These are phyloP conservation scores for Laterallus jamaicensis DNA, from an alignment of 2,113 vertebrate genomes.

Conservation along the genomic window DNA sequence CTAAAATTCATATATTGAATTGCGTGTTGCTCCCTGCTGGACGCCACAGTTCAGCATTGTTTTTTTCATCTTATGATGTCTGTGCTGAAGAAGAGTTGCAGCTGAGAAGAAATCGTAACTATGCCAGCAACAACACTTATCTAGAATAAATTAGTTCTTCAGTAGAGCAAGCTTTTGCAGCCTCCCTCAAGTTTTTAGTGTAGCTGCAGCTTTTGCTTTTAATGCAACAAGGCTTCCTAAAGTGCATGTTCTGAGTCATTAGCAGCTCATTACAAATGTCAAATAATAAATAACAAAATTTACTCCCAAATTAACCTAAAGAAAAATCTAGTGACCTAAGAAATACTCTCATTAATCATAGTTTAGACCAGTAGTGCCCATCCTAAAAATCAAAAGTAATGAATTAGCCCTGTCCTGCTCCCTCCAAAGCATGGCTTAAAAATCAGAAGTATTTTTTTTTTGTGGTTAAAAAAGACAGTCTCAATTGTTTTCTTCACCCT, in stretches of 20 bases:
- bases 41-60: background rate
- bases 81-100: background rate
- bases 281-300: background rate
- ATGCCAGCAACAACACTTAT: background rate
- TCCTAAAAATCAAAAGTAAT: background rate
- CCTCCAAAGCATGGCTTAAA: background rate
- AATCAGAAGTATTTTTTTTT: background rate
- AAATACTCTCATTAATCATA: background rate
- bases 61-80: background rate
- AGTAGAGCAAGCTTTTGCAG: background rate
- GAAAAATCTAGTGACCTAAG: background rate
- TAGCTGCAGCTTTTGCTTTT: background rate
- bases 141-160: background rate
- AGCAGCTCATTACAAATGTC: background rate
- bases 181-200: fast-evolving
- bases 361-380: background rate
- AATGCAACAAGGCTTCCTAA: background rate
- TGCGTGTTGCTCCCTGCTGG: too few relatives aligned
- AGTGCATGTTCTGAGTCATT: background rate
- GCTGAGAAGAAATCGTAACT: background rate
- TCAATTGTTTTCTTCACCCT: background rate
- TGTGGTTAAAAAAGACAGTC: background rate
- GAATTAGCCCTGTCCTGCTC: background rate
- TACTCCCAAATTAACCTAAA: background rate
- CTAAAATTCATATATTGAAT: too few relatives aligned